phyloP scores from a whole-genome alignment of 2,113 vertebrate species.

The Pedionomus torquatus region DNA sequence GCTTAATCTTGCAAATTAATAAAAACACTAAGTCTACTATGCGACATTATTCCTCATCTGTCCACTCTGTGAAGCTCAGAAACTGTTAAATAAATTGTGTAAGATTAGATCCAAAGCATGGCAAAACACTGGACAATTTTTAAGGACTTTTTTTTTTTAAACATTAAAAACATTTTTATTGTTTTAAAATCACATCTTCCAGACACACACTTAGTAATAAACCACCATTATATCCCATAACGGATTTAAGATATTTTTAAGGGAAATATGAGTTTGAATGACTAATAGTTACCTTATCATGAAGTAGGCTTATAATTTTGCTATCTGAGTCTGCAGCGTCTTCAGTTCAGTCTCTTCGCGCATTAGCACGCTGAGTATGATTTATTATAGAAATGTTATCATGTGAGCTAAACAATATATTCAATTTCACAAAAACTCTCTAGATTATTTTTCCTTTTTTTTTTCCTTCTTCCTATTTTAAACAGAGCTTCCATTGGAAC shows the following conservation, averaged over 20 bases:
- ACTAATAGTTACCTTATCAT: slow-evolving; percentile 99
- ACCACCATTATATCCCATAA: slow-evolving; percentile 80
- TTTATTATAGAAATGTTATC: slow-evolving; percentile 99
- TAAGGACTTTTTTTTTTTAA: background rate
- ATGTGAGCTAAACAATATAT: slow-evolving; percentile 98
- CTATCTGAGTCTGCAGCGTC: slow-evolving; percentile 99
- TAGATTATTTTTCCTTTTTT: slow-evolving; percentile 73
- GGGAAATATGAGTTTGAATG: slow-evolving; percentile 97
- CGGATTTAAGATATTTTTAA: slow-evolving; percentile 83
- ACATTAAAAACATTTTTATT: background rate
- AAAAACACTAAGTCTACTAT: background rate
- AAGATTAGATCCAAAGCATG: slow-evolving; percentile 32
- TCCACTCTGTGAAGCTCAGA: background rate
- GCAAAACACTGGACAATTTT: slow-evolving; percentile 50
- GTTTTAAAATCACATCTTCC: slow-evolving; percentile 39
- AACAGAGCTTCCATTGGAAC: slow-evolving; percentile 83
- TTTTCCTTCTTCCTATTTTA: background rate
- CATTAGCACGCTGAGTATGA: slow-evolving; percentile 99
- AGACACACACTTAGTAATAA: slow-evolving; percentile 74
- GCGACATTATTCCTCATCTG: background rate
- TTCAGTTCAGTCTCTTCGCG: slow-evolving; percentile 99
- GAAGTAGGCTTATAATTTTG: slow-evolving; percentile 99
- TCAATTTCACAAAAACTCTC: slow-evolving; percentile 93
- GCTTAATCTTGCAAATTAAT: background rate
- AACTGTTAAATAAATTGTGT: background rate